Evolutionary conservation across 2,113 vertebrate species (phyloP).

Genomic region (Lagopus leucura): DNA sequence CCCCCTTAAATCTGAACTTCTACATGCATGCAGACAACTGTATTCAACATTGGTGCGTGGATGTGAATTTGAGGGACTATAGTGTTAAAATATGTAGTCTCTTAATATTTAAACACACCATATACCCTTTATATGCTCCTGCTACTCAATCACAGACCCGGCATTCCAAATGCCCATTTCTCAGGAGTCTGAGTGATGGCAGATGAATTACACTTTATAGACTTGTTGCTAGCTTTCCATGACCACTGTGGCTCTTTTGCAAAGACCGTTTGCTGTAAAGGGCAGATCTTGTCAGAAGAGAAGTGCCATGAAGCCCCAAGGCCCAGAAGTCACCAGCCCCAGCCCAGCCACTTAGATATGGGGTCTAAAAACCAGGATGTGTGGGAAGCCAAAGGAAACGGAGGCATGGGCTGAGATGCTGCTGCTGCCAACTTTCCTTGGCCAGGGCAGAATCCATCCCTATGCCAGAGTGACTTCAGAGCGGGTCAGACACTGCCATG

Average conservation of each 20-base stretch:
- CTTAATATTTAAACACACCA: background rate
- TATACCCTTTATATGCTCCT: background rate
- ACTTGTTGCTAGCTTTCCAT: fast-evolving
- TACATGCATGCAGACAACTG: background rate
- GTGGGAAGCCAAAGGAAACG: background rate
- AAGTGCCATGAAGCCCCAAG: background rate
- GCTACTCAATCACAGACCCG: background rate
- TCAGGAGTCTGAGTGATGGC: fast-evolving
- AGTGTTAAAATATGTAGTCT: background rate
- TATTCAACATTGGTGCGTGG: fast-evolving
- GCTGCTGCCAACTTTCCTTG: background rate
- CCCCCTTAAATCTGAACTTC: background rate
- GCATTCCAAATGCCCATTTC: fast-evolving
- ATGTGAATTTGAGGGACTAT: background rate
- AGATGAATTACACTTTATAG: fast-evolving
- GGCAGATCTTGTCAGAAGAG: background rate
- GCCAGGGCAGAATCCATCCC: background rate
- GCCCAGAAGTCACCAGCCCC: background rate
- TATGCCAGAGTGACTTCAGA: background rate
- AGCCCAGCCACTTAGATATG: background rate
- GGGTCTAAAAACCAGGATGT: background rate
- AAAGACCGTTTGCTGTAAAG: fast-evolving
- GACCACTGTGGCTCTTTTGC: background rate
- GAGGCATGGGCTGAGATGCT: fast-evolving
- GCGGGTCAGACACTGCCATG: background rate